Evolutionary conservation across 2,888 invertebrate genomes (phyloP).

Genomic region (Leptinotarsa tumamoca): DNA sequence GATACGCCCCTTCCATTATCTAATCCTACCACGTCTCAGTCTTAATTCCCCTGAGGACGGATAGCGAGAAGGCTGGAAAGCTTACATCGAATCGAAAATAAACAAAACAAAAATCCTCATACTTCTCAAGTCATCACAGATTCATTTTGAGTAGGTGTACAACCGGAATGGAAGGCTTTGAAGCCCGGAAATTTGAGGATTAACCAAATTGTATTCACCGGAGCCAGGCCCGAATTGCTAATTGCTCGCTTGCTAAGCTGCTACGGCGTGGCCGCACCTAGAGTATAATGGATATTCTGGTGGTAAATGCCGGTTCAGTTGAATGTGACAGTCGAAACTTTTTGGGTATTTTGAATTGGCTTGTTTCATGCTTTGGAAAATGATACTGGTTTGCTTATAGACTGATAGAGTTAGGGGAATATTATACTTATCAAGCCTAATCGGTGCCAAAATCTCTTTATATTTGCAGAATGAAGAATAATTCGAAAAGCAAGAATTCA

Average conservation of each 20-base stretch:
- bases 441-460: no score
- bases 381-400: no score
- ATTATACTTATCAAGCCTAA: no score
- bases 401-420: no score
- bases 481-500: no score
- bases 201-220: constrained; percentile 36
- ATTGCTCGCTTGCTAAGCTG: constrained; percentile 34
- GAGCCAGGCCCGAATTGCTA: constrained; percentile 33
- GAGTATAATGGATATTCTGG: constrained; percentile 9
- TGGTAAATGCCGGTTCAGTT: background rate
- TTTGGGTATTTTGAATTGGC: background rate
- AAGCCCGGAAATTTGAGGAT: constrained; percentile 38
- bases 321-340: background rate
- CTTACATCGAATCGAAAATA: background rate
- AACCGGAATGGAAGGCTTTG: constrained; percentile 25
- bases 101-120: background rate
- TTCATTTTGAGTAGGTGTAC: constrained; percentile 22
- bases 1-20: no score
- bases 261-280: constrained; percentile 25
- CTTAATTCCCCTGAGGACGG: background rate
- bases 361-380: no score
- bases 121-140: constrained; percentile 13
- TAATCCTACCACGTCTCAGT: background rate
- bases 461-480: no score
- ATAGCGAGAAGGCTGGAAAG: background rate